Conservation (phyloP, 2,797 vertebrate species). For the Lophius americanus region DNA sequence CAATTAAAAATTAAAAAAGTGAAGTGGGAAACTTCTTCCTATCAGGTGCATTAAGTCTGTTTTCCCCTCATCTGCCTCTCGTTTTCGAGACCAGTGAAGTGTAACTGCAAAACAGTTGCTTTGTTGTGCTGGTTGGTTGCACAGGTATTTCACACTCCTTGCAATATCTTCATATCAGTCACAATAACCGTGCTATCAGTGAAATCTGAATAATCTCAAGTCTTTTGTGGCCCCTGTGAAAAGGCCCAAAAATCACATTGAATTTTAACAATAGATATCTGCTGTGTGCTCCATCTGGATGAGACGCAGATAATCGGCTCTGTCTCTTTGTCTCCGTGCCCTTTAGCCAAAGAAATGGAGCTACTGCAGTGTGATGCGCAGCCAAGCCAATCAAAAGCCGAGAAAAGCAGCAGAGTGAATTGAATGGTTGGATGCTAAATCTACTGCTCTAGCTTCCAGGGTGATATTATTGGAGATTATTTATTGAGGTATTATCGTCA, state of each 20-base stretch:
- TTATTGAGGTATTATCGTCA: conserved; percentile 42
- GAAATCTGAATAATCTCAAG: conserved; percentile 67
- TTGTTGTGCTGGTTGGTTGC: conserved; percentile 60
- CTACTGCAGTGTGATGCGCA: conserved; percentile 39
- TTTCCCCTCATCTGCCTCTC: conserved; percentile 25
- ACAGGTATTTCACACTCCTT: conserved; percentile 56
- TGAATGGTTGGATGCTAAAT: conserved; percentile 58
- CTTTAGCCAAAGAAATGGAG: conserved; percentile 66
- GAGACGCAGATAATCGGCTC: conserved; percentile 72
- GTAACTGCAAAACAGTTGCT: conserved; percentile 45
- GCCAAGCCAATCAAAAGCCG: conserved; percentile 59
- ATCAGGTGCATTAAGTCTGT: conserved; percentile 20
- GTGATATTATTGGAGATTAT: conserved; percentile 66
- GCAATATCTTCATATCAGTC: conserved; percentile 64
- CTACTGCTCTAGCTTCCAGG: conserved; percentile 45
- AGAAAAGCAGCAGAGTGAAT: conserved; percentile 42
- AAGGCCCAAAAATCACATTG: conserved; percentile 59
- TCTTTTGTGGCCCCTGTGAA: conserved; percentile 71
- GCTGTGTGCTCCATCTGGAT: conserved; percentile 57
- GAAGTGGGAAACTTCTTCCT: conserved; percentile 2
- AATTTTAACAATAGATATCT: conserved; percentile 57
- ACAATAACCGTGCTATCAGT: conserved; percentile 63
- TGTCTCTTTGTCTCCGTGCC: conserved; percentile 68
- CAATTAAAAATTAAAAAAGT: background rate
- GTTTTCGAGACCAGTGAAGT: conserved; percentile 30